These are phyloP conservation scores for Gastracanthus pulcherrimus DNA, from an alignment of 2,888 invertebrate genomes.

Conservation along the genomic window DNA sequence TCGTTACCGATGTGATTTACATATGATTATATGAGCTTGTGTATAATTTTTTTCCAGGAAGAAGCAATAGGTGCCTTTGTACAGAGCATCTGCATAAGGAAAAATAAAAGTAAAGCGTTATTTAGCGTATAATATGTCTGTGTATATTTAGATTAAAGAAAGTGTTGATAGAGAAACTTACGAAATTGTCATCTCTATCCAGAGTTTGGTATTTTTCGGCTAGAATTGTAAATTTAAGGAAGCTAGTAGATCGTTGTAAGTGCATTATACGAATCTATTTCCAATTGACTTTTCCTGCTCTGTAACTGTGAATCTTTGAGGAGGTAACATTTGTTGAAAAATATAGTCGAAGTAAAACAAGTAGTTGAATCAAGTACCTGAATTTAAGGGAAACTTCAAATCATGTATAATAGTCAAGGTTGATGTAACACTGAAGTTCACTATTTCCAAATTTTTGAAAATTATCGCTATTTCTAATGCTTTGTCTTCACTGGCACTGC, in stretches of 20 bases:
- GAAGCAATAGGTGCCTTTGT: conserved; percentile 67
- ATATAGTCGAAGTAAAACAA: too few relatives aligned
- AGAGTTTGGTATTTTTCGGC: conserved; percentile 41
- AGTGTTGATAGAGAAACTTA: background rate
- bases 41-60: background rate
- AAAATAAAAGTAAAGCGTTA: conserved; percentile 1
- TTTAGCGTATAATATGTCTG: background rate
- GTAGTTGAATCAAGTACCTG: conserved; percentile 11
- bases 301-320: background rate
- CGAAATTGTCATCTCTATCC: background rate
- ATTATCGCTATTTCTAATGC: background rate
- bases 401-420: background rate
- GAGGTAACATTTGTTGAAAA: background rate
- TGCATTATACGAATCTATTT: conserved; percentile 9
- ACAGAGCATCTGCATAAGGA: conserved; percentile 65
- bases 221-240: conserved; percentile 1
- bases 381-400: background rate
- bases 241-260: background rate
- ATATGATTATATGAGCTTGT: conserved; percentile 5
- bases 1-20: background rate
- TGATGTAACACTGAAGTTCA: background rate
- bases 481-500: too few relatives aligned
- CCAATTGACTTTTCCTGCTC: background rate
- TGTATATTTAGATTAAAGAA: background rate
- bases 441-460: background rate